These are phyloP conservation scores for Zaprionus gabonicus DNA, from an alignment of 1,140 invertebrate species.

Conservation along the genomic window DNA sequence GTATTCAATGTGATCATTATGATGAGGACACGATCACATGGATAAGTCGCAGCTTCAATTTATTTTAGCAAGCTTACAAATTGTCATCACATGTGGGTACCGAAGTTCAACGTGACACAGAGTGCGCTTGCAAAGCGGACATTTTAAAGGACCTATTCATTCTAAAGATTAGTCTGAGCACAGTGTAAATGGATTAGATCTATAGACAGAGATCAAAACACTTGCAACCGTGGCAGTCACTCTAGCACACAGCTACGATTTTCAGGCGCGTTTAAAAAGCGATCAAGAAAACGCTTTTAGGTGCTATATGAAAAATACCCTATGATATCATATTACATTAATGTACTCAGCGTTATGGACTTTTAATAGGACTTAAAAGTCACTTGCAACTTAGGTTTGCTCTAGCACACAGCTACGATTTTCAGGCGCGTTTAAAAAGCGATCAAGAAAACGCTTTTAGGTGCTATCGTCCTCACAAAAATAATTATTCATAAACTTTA, in stretches of 20 bases:
- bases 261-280: conserved; percentile 61
- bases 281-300: conserved; percentile 54
- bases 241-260: conserved; percentile 77
- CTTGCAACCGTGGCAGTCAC: conserved; percentile 52
- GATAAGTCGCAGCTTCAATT: conserved; percentile 58
- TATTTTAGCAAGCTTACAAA: conserved; percentile 72
- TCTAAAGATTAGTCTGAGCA: conserved; percentile 30
- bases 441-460: conserved; percentile 76
- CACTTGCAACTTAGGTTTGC: conserved; percentile 51
- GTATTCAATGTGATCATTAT: conserved; percentile 59
- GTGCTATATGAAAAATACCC: conserved; percentile 13
- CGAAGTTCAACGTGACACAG: conserved; percentile 62
- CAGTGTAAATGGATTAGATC: conserved; percentile 49
- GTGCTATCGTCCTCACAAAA: conserved; percentile 27
- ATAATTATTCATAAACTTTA: neutral
- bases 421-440: conserved; percentile 52
- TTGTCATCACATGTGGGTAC: conserved; percentile 64
- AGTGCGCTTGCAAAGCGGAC: conserved; percentile 60
- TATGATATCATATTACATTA: neutral
- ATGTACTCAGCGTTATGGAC: conserved; percentile 50
- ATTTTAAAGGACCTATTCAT: neutral
- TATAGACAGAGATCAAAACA: conserved; percentile 30
- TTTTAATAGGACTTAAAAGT: conserved; percentile 21
- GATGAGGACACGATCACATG: conserved; percentile 43
- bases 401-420: conserved; percentile 58